These are phyloP conservation scores for Brachionus sp. DNA, from an alignment of 1,140 invertebrate species.

Conservation along the genomic window DNA sequence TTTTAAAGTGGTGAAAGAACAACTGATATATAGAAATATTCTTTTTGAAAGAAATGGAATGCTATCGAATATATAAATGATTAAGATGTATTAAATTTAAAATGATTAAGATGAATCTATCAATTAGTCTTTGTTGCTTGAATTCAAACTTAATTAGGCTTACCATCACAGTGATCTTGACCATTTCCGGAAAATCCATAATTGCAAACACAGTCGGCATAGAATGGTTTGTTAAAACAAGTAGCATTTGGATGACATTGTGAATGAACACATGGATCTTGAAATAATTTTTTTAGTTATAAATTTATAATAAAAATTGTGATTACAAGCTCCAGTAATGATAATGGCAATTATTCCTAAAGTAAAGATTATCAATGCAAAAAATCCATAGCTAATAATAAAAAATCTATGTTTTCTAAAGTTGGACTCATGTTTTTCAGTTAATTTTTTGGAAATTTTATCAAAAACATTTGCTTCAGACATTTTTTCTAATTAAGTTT, in stretches of 20 bases:
- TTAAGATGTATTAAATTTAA: no score
- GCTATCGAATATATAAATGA: no score
- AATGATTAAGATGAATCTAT: no score
- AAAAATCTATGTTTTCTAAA: conserved; percentile 1
- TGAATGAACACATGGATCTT: conserved; percentile 20
- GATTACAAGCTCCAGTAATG: neutral
- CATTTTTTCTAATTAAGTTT: neutral
- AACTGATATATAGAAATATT: no score
- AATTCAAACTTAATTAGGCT: no score
- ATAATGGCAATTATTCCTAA: neutral
- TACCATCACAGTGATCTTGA: conserved; percentile 39
- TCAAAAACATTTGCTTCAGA: no score
- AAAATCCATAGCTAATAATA: neutral
- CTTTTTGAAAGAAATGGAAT: no score
- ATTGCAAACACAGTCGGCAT: conserved; percentile 36
- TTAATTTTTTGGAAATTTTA: no score
- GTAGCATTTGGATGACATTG: conserved; percentile 34
- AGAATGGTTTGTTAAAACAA: conserved; percentile 6
- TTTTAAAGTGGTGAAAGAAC: no score
- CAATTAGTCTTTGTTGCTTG: no score
- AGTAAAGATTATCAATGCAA: neutral
- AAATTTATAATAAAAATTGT: neutral
- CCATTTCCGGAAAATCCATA: conserved; percentile 16
- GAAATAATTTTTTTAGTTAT: neutral
- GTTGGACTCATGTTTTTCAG: neutral